Conservation (phyloP, 2,888 invertebrate genomes). For the Diarsia rubi region DNA sequence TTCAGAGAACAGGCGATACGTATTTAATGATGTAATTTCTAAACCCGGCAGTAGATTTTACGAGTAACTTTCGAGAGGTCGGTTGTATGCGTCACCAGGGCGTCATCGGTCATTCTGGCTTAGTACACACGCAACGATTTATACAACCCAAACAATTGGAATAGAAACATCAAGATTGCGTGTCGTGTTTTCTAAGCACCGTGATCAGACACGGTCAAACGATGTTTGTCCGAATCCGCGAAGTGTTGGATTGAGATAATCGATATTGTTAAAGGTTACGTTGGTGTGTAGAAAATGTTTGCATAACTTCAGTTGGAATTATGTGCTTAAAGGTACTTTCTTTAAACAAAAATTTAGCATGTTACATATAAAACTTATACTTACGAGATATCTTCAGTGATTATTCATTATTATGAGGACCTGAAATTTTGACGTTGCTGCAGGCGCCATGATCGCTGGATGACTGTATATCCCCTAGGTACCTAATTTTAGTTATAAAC, state of each 20-base stretch:
- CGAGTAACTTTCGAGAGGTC: slow-evolving; percentile 62
- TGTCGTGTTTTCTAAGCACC: slow-evolving; percentile 61
- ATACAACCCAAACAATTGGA: slow-evolving; percentile 60
- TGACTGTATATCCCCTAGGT: too few relatives aligned
- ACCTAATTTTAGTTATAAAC: too few relatives aligned
- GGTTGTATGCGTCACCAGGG: slow-evolving; percentile 48
- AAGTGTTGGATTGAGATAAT: slow-evolving; percentile 33
- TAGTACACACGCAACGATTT: slow-evolving; percentile 49
- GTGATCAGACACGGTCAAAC: slow-evolving; percentile 57
- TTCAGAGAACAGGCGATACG: background rate
- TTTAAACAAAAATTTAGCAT: background rate
- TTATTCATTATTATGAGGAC: too few relatives aligned
- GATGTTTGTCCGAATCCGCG: slow-evolving; percentile 49
- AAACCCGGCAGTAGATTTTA: slow-evolving; percentile 31
- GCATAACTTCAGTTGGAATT: slow-evolving; percentile 1
- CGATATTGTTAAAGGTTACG: slow-evolving; percentile 36
- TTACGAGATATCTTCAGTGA: too few relatives aligned
- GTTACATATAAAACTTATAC: background rate
- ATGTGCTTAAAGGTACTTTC: too few relatives aligned
- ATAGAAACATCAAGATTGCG: slow-evolving; percentile 64
- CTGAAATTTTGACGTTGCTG: too few relatives aligned
- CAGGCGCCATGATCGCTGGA: too few relatives aligned
- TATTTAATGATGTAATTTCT: slow-evolving; percentile 34
- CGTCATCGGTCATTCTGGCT: slow-evolving; percentile 59
- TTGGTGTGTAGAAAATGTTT: slow-evolving; percentile 11